phyloP scores from a whole-genome alignment of 2,113 vertebrate genomes.

The Genyomyrus donnyi region DNA sequence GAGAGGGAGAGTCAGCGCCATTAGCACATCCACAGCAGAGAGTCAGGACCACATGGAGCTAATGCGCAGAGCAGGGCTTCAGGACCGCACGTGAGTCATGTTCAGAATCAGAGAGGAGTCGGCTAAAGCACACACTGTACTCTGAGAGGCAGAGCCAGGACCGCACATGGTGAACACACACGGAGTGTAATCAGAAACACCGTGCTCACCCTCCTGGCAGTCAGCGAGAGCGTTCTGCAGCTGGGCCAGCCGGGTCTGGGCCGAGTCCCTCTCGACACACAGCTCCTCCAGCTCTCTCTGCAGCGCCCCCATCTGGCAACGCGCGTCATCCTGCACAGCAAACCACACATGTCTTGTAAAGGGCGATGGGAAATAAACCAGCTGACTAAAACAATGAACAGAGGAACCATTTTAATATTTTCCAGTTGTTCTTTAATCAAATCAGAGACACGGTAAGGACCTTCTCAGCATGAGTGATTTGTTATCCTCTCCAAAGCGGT shows the following conservation, averaged over 20 bases:
- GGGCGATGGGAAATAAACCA: background rate
- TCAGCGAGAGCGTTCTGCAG: constrained; percentile 70
- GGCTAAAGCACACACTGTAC: background rate
- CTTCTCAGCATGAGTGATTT: background rate
- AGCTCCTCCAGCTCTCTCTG: constrained; percentile 68
- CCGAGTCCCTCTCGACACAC: constrained; percentile 57
- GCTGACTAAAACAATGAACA: background rate
- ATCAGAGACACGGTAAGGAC: background rate
- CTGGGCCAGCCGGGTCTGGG: constrained; percentile 57
- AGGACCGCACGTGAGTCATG: background rate
- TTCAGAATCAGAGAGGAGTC: background rate
- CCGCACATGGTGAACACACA: background rate
- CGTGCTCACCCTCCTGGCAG: constrained; percentile 67
- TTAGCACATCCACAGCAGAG: background rate
- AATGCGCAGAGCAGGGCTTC: background rate
- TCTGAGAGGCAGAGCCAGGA: background rate
- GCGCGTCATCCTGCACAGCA: constrained; percentile 69
- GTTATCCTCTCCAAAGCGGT: background rate
- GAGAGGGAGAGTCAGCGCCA: background rate
- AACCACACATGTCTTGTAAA: constrained; percentile 19
- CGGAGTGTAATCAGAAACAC: background rate
- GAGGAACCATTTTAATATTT: background rate
- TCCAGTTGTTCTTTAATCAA: background rate
- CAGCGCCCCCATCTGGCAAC: constrained; percentile 55
- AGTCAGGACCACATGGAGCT: background rate